These are phyloP conservation scores for Onychomys leucogaster DNA, from an alignment of 2,797 vertebrate genomes.

Conservation along the genomic window DNA sequence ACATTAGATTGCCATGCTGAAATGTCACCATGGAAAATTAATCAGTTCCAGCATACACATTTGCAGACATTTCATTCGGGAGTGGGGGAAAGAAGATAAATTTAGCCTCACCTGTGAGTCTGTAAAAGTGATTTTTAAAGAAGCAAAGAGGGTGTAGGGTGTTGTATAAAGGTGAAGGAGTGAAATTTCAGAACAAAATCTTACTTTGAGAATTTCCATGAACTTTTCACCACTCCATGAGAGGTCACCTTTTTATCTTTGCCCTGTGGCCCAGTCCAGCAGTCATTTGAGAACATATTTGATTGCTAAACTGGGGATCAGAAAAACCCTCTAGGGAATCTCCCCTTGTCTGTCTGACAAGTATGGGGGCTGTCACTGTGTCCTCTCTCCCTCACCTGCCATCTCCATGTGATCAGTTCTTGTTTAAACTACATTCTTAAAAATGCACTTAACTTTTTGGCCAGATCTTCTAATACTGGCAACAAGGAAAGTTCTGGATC, in stretches of 20 bases:
- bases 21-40: slow-evolving; percentile 72
- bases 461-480: not conserved
- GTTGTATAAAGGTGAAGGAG: not conserved
- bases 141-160: slow-evolving; percentile 38
- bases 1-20: slow-evolving; percentile 30
- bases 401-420: not conserved
- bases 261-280: fast-evolving
- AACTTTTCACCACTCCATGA: not conserved
- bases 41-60: slow-evolving; percentile 24
- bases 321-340: not conserved
- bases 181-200: slow-evolving; percentile 27
- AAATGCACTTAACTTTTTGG: not conserved
- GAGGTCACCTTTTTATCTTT: not conserved
- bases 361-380: too few species aligned
- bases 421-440: not conserved
- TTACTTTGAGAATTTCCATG: not conserved
- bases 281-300: not conserved
- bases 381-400: not conserved
- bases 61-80: slow-evolving; percentile 47
- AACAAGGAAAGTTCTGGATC: not conserved
- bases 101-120: slow-evolving; percentile 62
- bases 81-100: slow-evolving; percentile 32
- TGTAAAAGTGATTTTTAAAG: slow-evolving; percentile 52
- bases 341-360: not conserved
- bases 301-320: not conserved